phyloP scores from a whole-genome alignment of 1,140 invertebrate species.

The Ridgeia piscesae region DNA sequence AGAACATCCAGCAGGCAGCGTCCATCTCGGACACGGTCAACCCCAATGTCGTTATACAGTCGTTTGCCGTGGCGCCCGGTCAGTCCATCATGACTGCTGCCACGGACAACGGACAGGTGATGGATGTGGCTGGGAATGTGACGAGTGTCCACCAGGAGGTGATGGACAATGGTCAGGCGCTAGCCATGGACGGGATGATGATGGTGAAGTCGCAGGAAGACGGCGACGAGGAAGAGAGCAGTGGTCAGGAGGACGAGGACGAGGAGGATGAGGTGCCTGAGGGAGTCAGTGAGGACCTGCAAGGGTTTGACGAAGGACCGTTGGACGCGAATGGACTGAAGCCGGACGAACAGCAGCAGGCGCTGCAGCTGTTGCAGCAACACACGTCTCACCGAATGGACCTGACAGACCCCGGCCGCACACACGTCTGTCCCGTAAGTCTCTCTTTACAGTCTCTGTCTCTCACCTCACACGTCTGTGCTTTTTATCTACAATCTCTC shows the following conservation, averaged over 20 bases:
- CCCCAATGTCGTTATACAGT: slow-evolving; percentile 50
- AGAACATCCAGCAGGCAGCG: slow-evolving; percentile 29
- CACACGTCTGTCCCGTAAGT: slow-evolving; percentile 24
- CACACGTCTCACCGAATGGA: slow-evolving; percentile 7
- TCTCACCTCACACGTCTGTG: no score
- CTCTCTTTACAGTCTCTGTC: neutral
- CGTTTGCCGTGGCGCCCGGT: slow-evolving; percentile 27
- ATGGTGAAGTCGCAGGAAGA: slow-evolving; percentile 21
- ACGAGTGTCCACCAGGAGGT: slow-evolving; percentile 27
- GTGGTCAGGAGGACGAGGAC: slow-evolving; percentile 27
- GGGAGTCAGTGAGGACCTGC: neutral
- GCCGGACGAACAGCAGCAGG: neutral
- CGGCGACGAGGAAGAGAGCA: slow-evolving; percentile 33
- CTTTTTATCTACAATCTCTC: no score
- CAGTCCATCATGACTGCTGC: slow-evolving; percentile 28
- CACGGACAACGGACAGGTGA: slow-evolving; percentile 15
- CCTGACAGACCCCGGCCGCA: slow-evolving; percentile 4
- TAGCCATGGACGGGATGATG: neutral
- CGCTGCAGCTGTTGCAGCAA: neutral
- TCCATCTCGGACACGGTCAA: slow-evolving; percentile 37
- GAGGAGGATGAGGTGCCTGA: slow-evolving; percentile 26
- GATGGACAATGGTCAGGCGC: slow-evolving; percentile 23
- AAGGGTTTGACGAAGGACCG: neutral
- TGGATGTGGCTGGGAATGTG: slow-evolving; percentile 15
- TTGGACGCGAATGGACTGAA: neutral